Percentiles rank a stretch among this genome's conserved stretches.
Conservation (phyloP, 2,113 vertebrate species). For the Colinus virginianus region DNA sequence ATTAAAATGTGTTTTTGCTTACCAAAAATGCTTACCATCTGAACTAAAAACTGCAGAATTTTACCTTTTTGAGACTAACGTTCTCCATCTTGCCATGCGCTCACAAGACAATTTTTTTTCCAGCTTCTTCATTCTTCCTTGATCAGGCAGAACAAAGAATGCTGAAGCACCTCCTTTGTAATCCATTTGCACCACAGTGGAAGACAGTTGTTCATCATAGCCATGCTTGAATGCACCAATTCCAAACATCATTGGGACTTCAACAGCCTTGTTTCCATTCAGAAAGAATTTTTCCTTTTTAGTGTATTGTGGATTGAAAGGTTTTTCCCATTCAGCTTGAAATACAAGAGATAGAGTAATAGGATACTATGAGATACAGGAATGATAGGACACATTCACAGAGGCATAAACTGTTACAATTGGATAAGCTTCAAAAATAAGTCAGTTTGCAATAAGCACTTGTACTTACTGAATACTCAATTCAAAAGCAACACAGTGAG, state of each 20-base stretch:
- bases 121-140: slow-evolving; percentile 79
- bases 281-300: slow-evolving; percentile 63
- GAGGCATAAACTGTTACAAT: background rate
- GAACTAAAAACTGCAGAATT: background rate
- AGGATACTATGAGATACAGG: slow-evolving; percentile 8
- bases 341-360: slow-evolving; percentile 46
- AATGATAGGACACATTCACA: background rate
- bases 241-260: slow-evolving; percentile 68
- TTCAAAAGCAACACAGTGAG: background rate
- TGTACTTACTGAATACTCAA: background rate
- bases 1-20: background rate
- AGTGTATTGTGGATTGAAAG: slow-evolving; percentile 63
- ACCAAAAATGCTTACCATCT: background rate
- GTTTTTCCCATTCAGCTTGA: slow-evolving; percentile 72
- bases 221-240: slow-evolving; percentile 56
- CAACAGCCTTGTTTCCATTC: slow-evolving; percentile 34
- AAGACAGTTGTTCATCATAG: slow-evolving; percentile 72
- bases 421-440: slow-evolving; percentile 3
- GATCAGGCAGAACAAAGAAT: slow-evolving; percentile 85
- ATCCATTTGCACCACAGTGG: slow-evolving; percentile 82
- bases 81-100: slow-evolving; percentile 45
- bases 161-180: slow-evolving; percentile 87
- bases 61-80: slow-evolving; percentile 65
- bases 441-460: background rate
- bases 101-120: slow-evolving; percentile 74